Evolutionary conservation across 2,797 vertebrate species (phyloP).

Genomic region (Erpetoichthys calabaricus): DNA sequence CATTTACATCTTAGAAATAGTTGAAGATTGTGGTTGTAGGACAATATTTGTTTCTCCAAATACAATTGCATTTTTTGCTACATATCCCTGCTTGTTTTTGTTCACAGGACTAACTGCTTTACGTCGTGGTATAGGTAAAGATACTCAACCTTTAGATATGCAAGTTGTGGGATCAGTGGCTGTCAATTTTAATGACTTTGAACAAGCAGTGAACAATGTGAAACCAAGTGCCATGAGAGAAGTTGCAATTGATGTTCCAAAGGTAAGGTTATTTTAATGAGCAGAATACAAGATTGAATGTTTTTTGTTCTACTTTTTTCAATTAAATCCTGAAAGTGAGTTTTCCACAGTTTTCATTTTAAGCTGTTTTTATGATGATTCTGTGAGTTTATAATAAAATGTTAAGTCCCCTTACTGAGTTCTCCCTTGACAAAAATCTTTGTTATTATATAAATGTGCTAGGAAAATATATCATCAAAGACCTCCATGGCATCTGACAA

Average conservation of each 20-base stretch:
- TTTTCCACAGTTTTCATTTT: neutral
- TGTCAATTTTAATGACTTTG: conserved; percentile 69
- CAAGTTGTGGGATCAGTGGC: conserved; percentile 55
- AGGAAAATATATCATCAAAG: too few relatives aligned
- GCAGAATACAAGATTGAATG: neutral
- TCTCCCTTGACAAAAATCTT: too few relatives aligned
- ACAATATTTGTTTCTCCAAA: too few relatives aligned
- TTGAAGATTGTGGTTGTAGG: too few relatives aligned
- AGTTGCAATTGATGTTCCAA: conserved; percentile 83
- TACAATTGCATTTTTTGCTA: too few relatives aligned
- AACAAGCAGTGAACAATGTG: conserved; percentile 68
- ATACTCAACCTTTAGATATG: conserved; percentile 41
- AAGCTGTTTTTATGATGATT: too few relatives aligned
- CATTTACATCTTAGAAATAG: too few relatives aligned
- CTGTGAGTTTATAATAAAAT: too few relatives aligned
- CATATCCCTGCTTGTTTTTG: too few relatives aligned
- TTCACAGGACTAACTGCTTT: conserved; percentile 64
- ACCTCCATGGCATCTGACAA: too few relatives aligned
- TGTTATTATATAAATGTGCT: too few relatives aligned
- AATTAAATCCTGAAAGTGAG: neutral
- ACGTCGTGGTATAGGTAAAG: conserved; percentile 47
- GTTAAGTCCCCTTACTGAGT: too few relatives aligned
- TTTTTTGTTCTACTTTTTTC: neutral
- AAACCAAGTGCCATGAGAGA: conserved; percentile 96
- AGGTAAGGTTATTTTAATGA: conserved; percentile 47